Evolutionary conservation across 2,113 vertebrate species (phyloP).

Genomic region (Tachysurus vachellii): DNA sequence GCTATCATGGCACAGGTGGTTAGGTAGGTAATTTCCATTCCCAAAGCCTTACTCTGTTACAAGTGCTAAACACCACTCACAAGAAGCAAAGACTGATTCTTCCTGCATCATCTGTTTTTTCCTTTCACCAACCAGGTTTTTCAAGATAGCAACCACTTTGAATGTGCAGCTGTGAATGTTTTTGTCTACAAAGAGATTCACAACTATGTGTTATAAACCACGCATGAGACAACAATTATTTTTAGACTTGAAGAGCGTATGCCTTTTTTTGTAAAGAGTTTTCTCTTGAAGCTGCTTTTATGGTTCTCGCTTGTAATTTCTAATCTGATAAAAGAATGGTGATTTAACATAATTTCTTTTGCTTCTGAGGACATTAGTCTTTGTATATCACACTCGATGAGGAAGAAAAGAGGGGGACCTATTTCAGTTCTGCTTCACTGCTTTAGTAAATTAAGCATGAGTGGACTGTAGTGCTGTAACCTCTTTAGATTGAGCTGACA

Average conservation of each 20-base stretch:
- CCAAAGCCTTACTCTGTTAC: constrained; percentile 43
- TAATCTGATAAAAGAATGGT: constrained; percentile 49
- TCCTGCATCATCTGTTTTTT: constrained; percentile 57
- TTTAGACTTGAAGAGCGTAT: constrained; percentile 24
- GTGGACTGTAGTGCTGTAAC: constrained; percentile 67
- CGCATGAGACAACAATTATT: constrained; percentile 34
- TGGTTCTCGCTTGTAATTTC: constrained; percentile 50
- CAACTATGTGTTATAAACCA: constrained; percentile 38
- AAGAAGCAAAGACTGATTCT: constrained; percentile 28
- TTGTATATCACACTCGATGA: constrained; percentile 51
- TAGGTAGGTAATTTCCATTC: constrained; percentile 51
- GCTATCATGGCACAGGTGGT: constrained; percentile 47
- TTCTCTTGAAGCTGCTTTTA: constrained; percentile 33
- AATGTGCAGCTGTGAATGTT: constrained; percentile 49
- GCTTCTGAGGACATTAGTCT: constrained; percentile 60
- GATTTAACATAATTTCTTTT: constrained; percentile 56
- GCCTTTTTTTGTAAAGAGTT: constrained; percentile 16
- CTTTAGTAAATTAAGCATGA: constrained; percentile 65
- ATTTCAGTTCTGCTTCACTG: constrained; percentile 66
- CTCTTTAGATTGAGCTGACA: constrained; percentile 29
- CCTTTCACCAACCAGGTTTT: constrained; percentile 57
- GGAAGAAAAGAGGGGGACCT: constrained; percentile 49
- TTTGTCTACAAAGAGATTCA: constrained; percentile 10
- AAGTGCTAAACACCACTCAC: constrained; percentile 43
- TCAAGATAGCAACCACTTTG: constrained; percentile 62